Evolutionary conservation across 2,113 vertebrate genomes (phyloP), one percentile per base, ranked within the genome.

Genomic region (Galbula dea): DNA sequence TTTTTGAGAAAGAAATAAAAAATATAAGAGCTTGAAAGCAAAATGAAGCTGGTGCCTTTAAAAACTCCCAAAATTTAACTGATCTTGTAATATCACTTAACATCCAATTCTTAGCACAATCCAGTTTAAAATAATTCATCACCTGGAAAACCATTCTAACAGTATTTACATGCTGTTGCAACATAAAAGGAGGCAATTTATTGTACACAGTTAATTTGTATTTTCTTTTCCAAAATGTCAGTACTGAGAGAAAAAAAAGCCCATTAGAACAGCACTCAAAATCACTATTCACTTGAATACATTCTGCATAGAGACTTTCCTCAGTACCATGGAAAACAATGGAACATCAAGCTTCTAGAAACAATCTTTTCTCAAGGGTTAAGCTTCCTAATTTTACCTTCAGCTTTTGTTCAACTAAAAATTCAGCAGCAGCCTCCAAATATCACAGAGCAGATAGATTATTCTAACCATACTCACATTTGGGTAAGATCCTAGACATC

Each of bases 31-130:
- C 22, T 63, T 43, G 30, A 82, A 95, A 86, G 27, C 26, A 87
- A 89, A 78, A 59, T 72, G 0, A 79, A 76, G 16, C 6, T 48
- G 8, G 4, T 68, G 32, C 5, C 12, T 76, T 96, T 76, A 79
- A 91, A 83, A 78, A 46, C 10, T 74, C 10, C 15, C 19, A 46
- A 69, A 63, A 55, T 67, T 17, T 16, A 71, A 86, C 19, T 18
- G 26, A 43, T 41, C 43, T 81, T 84, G 30, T 66, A 78, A 82
- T 9, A 63, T 1, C 21, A n/a, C n/a, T n/a, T n/a, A n/a, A n/a
- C 11, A 48, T 17, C 11, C 27, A 74, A 19, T 24, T 74, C 11
- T 7, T 32, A 37, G n/a, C 0, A 0, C 19, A 88, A 73, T 49
- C 3, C 14, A 61, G 27, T 57, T 61, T 32, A 81, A 72, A 93